A percentile compares a stretch with the other conserved stretches of the same genome.
These are phyloP conservation scores for Toxotes jaculatrix DNA, from an alignment of 2,113 vertebrate genomes.

Conservation along the genomic window DNA sequence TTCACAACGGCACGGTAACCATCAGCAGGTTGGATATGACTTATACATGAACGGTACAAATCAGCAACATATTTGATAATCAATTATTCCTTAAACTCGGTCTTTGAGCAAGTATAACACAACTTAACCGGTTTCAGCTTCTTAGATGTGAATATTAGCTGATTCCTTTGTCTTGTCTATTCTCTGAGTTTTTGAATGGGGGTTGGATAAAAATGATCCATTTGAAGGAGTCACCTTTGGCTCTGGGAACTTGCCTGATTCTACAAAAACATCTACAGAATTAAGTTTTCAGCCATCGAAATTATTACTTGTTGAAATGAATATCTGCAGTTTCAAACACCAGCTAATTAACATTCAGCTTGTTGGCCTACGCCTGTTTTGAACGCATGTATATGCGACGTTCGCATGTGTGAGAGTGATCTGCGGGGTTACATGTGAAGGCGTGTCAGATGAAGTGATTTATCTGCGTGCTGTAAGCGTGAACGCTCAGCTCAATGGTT, in stretches of 20 bases:
- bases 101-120: neutral
- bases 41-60: neutral
- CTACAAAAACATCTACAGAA: neutral
- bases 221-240: no score
- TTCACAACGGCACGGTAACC: neutral
- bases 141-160: neutral
- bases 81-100: neutral
- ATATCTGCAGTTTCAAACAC: neutral
- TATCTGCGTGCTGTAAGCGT: conserved; percentile 52
- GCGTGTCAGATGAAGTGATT: conserved; percentile 61
- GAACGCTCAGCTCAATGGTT: conserved; percentile 62
- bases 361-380: neutral
- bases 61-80: neutral
- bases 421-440: conserved; percentile 39
- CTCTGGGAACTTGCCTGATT: no score
- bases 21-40: neutral
- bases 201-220: no score
- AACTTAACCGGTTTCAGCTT: neutral
- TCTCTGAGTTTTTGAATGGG: no score
- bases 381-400: neutral
- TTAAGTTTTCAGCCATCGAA: neutral
- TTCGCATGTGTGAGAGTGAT: conserved; percentile 38
- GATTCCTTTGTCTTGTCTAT: neutral
- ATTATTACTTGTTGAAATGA: neutral
- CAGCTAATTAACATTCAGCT: neutral